phyloP scores from a whole-genome alignment of 1,140 invertebrate species.

The Leptopilina clavipes region DNA sequence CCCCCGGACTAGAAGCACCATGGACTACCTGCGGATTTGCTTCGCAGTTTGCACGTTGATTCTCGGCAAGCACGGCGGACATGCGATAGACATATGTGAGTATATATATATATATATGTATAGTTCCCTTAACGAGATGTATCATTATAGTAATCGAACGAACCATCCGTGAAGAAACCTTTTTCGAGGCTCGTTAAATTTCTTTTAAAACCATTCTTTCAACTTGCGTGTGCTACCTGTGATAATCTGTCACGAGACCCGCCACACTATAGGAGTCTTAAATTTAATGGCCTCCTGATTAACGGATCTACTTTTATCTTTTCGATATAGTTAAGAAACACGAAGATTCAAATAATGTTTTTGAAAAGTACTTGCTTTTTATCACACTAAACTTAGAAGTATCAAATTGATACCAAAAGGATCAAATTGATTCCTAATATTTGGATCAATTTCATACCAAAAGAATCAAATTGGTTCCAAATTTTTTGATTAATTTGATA shows the following conservation, averaged over 20 bases:
- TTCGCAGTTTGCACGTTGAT: slow-evolving; percentile 68
- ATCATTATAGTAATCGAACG: slow-evolving; percentile 53
- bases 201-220: slow-evolving; percentile 36
- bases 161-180: slow-evolving; percentile 24
- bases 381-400: too few relatives aligned
- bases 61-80: slow-evolving; percentile 63
- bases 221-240: slow-evolving; percentile 34
- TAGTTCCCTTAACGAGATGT: slow-evolving; percentile 62
- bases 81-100: slow-evolving; percentile 74
- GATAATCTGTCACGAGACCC: slow-evolving; percentile 32
- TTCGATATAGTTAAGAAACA: neutral
- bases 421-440: too few relatives aligned
- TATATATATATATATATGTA: slow-evolving; percentile 74
- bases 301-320: slow-evolving; percentile 29
- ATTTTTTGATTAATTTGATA: too few relatives aligned
- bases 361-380: too few relatives aligned
- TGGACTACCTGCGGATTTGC: slow-evolving; percentile 67
- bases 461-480: too few relatives aligned
- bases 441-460: too few relatives aligned
- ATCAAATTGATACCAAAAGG: too few relatives aligned
- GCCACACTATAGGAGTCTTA: slow-evolving; percentile 3
- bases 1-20: slow-evolving; percentile 64
- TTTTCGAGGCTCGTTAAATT: slow-evolving; percentile 35
- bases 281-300: slow-evolving; percentile 28
- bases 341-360: too few relatives aligned